Base-by-base conservation (phyloP, 2,797 vertebrate species). In the Rhinella marina region DNA sequence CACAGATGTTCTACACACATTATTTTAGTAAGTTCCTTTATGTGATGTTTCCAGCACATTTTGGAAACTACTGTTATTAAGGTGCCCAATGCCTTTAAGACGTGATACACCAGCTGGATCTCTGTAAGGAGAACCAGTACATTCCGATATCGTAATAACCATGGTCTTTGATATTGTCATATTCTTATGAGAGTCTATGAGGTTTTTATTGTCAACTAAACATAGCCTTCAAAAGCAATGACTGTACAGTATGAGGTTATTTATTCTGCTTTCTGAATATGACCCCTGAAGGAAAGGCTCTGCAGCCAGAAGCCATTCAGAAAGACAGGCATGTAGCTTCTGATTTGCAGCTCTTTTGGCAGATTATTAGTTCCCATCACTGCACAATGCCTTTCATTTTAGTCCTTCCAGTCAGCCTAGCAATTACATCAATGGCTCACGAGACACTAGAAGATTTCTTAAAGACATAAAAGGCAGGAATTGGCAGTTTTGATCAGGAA, bases 331-430 rank as follows among this genome's bases (percentile, higher is more conserved):
- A 90, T 79, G 81, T 77, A 87, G 82, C 86, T 56, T 70, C 82
- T 87, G 61, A 86, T 73, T 90, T 89, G 72, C 70, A 80, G 84
- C 50, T 81, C 23, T 75, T 68, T 75, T 29, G 76, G 82, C 19
- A 56, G 61, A 83, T 77, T 77, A 89, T 87, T 86, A 90, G 57
- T 87, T 92, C 88, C 87, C 88, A 91, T 83, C 85, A 88, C 81
- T 81, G 83, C 50, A 90, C 87, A 92, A 68, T 57, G 23, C 70
- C 62, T 84, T 68, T 87, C 21, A 56, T 90, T 92, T 90, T 81
- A 59, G 87, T 57, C 86, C 77, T 86, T 27, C 66, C 83, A 85
- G 61, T 62, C 80, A 90, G 70, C 27, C 29, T 78, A 84, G 80
- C 32, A 86, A 87, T 90, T 72, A 84, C 54, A 56, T 89, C 77